Percentiles rank a stretch among this genome's conserved stretches.
Conservation (phyloP, 2,113 vertebrate genomes). For the Herpetotheres cachinnans region DNA sequence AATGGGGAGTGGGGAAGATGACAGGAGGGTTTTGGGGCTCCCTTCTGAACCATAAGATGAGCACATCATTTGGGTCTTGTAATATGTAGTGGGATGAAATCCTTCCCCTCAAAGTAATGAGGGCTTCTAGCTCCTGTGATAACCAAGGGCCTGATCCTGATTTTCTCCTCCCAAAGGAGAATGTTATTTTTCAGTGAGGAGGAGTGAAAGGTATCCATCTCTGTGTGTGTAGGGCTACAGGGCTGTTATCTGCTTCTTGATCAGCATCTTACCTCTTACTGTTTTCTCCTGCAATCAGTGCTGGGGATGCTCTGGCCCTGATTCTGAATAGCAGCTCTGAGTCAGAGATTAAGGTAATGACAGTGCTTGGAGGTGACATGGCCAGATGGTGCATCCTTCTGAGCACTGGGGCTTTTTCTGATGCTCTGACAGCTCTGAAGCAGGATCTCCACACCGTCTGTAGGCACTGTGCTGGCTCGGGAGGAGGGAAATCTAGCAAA, state of each 20-base stretch:
- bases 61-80: background rate
- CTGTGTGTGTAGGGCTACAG: background rate
- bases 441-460: background rate
- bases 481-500: background rate
- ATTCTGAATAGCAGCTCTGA: background rate
- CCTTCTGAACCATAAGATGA: background rate
- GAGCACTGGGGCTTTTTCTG: background rate
- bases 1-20: background rate
- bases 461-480: background rate
- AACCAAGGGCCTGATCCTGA: background rate
- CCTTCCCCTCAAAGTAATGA: background rate
- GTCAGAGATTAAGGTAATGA: background rate
- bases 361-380: fast-evolving
- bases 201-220: background rate
- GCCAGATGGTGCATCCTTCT: background rate
- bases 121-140: background rate
- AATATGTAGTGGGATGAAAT: background rate
- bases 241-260: background rate
- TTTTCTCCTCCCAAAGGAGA: background rate
- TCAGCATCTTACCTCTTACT: background rate
- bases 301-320: fast-evolving
- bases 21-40: background rate
- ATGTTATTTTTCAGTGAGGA: background rate
- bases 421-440: background rate
- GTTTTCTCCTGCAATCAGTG: background rate